phyloP scores from a whole-genome alignment of 2,797 vertebrate species.

The Scomberomorus guttatus region DNA sequence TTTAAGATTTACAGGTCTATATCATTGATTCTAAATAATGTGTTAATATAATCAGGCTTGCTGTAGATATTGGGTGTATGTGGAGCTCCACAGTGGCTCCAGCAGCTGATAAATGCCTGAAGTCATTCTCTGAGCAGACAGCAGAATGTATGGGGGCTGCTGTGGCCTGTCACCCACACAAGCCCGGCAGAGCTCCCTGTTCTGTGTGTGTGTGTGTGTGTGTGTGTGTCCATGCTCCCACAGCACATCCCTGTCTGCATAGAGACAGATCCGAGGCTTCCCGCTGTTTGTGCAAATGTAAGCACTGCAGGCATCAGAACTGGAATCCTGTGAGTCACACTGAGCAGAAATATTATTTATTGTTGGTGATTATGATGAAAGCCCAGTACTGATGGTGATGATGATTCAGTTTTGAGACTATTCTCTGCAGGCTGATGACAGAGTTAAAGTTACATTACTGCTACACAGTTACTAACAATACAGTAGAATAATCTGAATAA shows the following conservation, averaged over 20 bases:
- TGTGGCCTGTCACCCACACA: slow-evolving; percentile 20
- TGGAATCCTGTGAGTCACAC: slow-evolving; percentile 4
- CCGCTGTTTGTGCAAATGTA: slow-evolving; percentile 16
- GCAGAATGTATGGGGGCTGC: background rate
- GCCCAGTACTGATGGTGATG: background rate
- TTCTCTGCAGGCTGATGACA: background rate
- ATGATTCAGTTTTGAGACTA: background rate
- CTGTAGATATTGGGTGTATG: background rate
- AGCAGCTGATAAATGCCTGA: background rate
- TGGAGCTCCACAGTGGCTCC: background rate
- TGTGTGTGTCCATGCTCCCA: background rate
- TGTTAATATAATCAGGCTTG: background rate
- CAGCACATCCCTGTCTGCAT: background rate
- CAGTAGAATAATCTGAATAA: background rate
- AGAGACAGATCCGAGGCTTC: slow-evolving; percentile 12
- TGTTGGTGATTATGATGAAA: slow-evolving; percentile 10
- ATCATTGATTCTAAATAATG: background rate
- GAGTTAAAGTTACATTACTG: background rate
- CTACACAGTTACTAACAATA: background rate
- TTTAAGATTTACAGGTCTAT: background rate
- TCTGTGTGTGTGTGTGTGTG: background rate
- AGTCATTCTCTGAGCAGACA: background rate
- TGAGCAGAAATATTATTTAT: slow-evolving; percentile 22
- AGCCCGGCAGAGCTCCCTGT: background rate
- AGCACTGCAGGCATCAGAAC: slow-evolving; percentile 26